Conservation (phyloP, 2,888 invertebrate species). For the Drosophila prolongata region DNA sequence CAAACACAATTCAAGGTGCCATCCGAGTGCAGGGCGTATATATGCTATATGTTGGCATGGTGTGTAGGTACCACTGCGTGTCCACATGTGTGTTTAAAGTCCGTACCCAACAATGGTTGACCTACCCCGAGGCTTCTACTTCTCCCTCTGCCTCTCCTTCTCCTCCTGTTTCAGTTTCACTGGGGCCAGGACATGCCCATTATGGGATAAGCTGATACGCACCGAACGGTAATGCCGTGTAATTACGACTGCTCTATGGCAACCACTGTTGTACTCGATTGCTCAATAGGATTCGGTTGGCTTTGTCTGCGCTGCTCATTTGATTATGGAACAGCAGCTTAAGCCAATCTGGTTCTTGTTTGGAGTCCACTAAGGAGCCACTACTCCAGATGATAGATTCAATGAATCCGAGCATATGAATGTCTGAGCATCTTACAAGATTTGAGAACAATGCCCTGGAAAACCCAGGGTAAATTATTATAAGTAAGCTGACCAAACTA, state of each 20-base stretch:
- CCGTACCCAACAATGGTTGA: constrained; percentile 14
- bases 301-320: constrained; percentile 29
- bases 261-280: constrained; percentile 12
- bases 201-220: constrained; percentile 28
- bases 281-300: constrained; percentile 4
- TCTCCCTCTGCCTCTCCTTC: too few relatives aligned
- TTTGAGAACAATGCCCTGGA: not conserved
- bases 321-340: constrained; percentile 9
- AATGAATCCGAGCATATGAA: not conserved
- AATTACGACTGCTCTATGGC: constrained; percentile 27
- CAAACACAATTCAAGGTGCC: constrained; percentile 50
- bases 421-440: not conserved
- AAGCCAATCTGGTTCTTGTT: not conserved
- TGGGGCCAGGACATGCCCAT: constrained; percentile 9
- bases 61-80: constrained; percentile 5
- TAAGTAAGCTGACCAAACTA: not conserved
- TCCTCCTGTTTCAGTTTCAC: not conserved
- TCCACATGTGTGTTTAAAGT: constrained; percentile 27
- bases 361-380: too few relatives aligned
- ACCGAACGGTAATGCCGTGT: constrained; percentile 24
- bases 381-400: not conserved
- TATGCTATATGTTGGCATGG: not conserved
- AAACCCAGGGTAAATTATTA: not conserved
- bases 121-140: constrained; percentile 3
- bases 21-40: constrained; percentile 1